These are phyloP conservation scores for Aptenodytes patagonicus DNA, from an alignment of 2,113 vertebrate genomes.

Conservation along the genomic window DNA sequence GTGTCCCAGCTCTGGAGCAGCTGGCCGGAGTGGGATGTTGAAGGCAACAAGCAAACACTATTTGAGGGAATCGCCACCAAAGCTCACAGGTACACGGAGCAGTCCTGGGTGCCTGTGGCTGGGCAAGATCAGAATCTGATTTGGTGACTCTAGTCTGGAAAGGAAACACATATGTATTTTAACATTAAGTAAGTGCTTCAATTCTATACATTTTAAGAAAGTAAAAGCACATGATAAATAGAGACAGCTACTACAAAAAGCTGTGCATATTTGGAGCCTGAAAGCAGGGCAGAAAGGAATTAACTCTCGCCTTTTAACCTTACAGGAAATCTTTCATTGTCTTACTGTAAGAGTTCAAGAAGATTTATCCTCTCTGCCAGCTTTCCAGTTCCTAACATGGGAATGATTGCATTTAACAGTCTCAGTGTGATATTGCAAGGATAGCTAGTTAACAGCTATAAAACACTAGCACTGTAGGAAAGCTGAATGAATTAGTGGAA, in stretches of 20 bases:
- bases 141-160: neutral
- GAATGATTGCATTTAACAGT: neutral
- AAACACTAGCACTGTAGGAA: neutral
- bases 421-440: neutral
- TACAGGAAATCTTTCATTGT: neutral
- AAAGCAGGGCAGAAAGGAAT: neutral
- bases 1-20: neutral
- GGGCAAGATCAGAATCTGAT: neutral
- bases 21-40: neutral
- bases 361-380: neutral
- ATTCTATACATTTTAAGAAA: neutral
- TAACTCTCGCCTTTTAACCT: neutral
- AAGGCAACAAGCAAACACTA: neutral
- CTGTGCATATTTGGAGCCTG: neutral
- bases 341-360: neutral
- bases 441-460: neutral
- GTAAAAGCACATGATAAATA: neutral
- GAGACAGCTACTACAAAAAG: neutral
- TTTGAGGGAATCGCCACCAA: neutral
- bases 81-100: rapidly evolving
- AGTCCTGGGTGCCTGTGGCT: rapidly evolving
- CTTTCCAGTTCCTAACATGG: neutral
- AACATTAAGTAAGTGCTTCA: neutral
- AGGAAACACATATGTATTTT: rapidly evolving
- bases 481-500: neutral